phyloP scores from a whole-genome alignment of 2,888 invertebrate species.

The Mayetiola destructor region DNA sequence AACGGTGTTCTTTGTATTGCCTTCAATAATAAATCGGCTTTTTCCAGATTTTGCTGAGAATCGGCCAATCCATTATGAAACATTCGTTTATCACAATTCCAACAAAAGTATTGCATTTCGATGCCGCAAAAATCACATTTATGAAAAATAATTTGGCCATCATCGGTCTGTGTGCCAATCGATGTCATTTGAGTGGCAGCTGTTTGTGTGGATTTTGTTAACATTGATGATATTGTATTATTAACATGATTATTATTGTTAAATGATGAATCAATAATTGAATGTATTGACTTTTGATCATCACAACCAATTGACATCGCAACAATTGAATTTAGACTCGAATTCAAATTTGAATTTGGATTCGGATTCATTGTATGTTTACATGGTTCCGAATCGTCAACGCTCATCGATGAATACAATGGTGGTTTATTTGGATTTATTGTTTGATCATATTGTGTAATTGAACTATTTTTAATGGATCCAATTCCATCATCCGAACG shows the following conservation, averaged over 20 bases:
- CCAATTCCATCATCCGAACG: conserved; percentile 4
- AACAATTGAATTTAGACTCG: neutral
- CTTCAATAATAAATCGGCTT: conserved; percentile 40
- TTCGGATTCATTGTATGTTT: neutral
- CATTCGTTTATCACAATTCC: conserved; percentile 25
- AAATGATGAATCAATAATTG: neutral
- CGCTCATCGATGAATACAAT: conserved; percentile 21
- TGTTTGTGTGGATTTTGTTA: conserved; percentile 23
- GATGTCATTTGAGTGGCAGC: conserved; percentile 31
- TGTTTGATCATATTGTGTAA: conserved; percentile 18
- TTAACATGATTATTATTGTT: neutral
- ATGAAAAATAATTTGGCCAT: conserved; percentile 17
- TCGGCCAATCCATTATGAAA: conserved; percentile 24
- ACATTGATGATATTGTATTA: too few relatives aligned
- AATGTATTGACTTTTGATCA: conserved; percentile 11
- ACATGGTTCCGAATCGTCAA: neutral
- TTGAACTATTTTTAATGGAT: neutral
- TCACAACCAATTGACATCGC: neutral
- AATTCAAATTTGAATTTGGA: neutral
- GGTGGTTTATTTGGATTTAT: conserved; percentile 24
- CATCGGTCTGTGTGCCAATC: conserved; percentile 33
- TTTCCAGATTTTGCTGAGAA: conserved; percentile 27
- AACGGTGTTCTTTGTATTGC: conserved; percentile 41
- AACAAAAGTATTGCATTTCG: conserved; percentile 32
- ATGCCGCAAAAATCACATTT: conserved; percentile 28